A percentile compares a stretch with the other conserved stretches of the same genome.
Conservation (phyloP, 2,113 vertebrate genomes). For the Cinclus mexicanus region DNA sequence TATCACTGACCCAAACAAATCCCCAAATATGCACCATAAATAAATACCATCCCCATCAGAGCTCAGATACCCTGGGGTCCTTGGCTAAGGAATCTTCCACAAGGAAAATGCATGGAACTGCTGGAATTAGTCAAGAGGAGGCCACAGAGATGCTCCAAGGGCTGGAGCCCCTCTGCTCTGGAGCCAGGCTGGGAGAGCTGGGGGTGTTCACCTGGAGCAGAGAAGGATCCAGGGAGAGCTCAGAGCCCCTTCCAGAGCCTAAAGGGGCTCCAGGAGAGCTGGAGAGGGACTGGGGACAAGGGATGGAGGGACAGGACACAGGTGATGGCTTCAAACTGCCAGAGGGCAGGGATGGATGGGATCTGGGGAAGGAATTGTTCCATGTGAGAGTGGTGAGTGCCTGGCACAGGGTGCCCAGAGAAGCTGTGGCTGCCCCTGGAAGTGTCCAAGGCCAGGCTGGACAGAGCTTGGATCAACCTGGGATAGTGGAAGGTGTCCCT, state of each 20-base stretch:
- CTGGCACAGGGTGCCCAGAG: fast-evolving
- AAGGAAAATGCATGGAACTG: neutral
- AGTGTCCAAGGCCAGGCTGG: neutral
- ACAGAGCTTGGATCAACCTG: fast-evolving
- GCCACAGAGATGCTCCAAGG: fast-evolving
- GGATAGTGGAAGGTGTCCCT: neutral
- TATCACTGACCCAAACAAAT: neutral
- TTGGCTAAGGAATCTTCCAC: neutral
- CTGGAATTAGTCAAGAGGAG: neutral
- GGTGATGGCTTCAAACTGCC: neutral
- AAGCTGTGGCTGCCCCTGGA: neutral
- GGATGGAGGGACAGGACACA: neutral
- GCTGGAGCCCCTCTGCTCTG: neutral
- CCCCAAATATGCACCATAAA: neutral
- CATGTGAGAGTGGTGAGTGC: too few species aligned
- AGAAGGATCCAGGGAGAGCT: neutral
- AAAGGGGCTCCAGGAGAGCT: neutral
- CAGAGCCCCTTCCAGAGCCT: neutral
- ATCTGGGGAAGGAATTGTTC: fast-evolving
- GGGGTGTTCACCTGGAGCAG: neutral
- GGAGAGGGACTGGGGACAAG: neutral
- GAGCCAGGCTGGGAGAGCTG: neutral
- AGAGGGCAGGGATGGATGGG: fast-evolving
- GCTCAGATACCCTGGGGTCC: neutral
- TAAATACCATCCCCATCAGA: neutral